These are phyloP conservation scores for Muntiacus reevesi DNA, from an alignment of 2,113 vertebrate genomes.

Conservation along the genomic window DNA sequence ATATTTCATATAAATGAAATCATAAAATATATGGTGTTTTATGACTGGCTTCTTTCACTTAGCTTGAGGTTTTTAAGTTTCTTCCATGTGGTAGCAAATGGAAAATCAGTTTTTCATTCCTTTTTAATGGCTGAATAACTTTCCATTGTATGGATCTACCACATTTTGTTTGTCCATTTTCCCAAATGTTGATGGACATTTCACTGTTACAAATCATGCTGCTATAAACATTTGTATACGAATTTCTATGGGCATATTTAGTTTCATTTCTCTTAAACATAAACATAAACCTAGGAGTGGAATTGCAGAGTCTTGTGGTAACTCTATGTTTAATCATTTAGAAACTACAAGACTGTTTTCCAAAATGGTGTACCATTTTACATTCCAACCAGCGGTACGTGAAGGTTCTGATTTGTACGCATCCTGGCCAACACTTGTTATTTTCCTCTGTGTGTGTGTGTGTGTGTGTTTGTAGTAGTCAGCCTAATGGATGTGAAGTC, in stretches of 20 bases:
- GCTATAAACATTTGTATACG: neutral
- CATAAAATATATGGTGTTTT: neutral
- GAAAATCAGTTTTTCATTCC: neutral
- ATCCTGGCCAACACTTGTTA: neutral
- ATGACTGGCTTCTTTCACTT: neutral
- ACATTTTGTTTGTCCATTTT: neutral
- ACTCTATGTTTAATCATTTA: neutral
- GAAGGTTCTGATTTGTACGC: neutral
- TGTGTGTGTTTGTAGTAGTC: neutral
- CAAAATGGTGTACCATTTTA: neutral
- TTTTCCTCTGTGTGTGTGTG: neutral
- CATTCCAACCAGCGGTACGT: neutral
- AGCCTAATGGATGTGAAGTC: neutral
- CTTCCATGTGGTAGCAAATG: neutral
- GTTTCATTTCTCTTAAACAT: neutral
- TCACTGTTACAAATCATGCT: neutral
- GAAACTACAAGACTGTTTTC: neutral
- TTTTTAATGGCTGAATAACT: neutral
- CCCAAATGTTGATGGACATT: neutral
- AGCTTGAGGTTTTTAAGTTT: neutral
- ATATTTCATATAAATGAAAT: neutral
- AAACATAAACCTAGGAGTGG: neutral
- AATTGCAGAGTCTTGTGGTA: neutral
- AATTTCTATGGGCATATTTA: neutral
- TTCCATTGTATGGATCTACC: neutral